These are phyloP conservation scores for Corythornis vintsioides DNA, from an alignment of 2,113 vertebrate species.

Conservation along the genomic window DNA sequence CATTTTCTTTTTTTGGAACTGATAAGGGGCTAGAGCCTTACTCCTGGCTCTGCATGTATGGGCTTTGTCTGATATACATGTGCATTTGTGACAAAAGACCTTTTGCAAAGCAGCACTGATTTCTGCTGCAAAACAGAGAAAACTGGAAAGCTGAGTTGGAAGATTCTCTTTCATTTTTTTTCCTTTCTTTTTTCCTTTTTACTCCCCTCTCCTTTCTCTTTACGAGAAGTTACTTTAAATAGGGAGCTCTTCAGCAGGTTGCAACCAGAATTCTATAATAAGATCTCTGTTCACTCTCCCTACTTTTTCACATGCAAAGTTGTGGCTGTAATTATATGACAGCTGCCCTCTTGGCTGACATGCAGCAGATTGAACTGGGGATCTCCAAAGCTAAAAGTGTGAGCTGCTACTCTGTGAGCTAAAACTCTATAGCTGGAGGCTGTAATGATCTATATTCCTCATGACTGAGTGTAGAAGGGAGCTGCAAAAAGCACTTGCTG, in stretches of 20 bases:
- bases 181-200: background rate
- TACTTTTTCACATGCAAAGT: constrained; percentile 69
- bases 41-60: background rate
- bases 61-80: background rate
- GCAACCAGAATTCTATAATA: constrained; percentile 63
- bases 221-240: constrained; percentile 51
- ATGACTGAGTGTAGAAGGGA: constrained; percentile 44
- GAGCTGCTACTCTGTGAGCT: constrained; percentile 63
- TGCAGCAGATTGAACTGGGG: constrained; percentile 69
- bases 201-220: background rate
- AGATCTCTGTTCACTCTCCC: constrained; percentile 14
- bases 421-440: constrained; percentile 61
- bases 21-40: background rate
- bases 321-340: constrained; percentile 70
- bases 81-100: background rate
- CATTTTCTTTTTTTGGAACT: background rate
- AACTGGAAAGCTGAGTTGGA: background rate
- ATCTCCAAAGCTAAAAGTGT: constrained; percentile 69
- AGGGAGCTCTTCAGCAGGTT: constrained; percentile 60
- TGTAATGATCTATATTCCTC: constrained; percentile 65
- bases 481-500: constrained; percentile 52
- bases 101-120: background rate
- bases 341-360: constrained; percentile 72
- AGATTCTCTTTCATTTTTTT: background rate
- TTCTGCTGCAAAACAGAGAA: background rate